Base-by-base conservation (phyloP, 2,888 invertebrate genomes). In the Tetragnatha montana region DNA sequence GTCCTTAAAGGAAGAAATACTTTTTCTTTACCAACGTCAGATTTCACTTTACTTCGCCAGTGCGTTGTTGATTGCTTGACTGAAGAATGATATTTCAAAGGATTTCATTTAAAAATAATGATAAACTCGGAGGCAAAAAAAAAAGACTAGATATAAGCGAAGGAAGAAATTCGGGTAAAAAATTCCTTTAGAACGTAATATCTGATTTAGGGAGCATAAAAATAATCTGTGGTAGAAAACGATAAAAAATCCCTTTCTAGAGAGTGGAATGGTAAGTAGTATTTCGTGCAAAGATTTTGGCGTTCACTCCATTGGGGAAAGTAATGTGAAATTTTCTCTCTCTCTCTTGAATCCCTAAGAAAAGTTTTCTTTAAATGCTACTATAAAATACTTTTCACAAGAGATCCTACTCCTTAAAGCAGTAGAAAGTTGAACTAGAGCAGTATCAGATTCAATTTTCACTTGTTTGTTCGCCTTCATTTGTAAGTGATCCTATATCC, bases 31-130 rank as follows among this genome's bases (percentile, higher is more conserved):
- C 51, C 22, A 51, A 73, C 35, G 81, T 51, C 22, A n/a, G 51
- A 50, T 81, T 81, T 81, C 73, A 68, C 70, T 68, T 68, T 69
- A 22, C 71, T 81, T 81, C 17, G 22, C 68, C 17, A 70, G 21
- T 8, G 73, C 73, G 71, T 81, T 81, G 81, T 81, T 81, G 81
- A 81, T 81, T 81, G 81, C 81, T 14, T 49, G 35, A 49, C 21
- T 8, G 73, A 80, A 71, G 70, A 81, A 14, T 21, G 51, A 71
- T 73, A 81, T 69, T 73, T 51, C 51, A 22, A 81, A 81, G 68
- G 81, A 70, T 70, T 81, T 81, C 49, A 70, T 81, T 81, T 81
- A 7, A 70, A 81, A 81, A 70, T 70, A 81, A 81, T 70, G 22
- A 21, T 75, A 78, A 60, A 78, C 17, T 19, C 10, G 14, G 17